A percentile compares a stretch with the other conserved stretches of the same genome.
Evolutionary conservation across 2,888 invertebrate genomes (phyloP).

Genomic region (Amblyteles armatorius): DNA sequence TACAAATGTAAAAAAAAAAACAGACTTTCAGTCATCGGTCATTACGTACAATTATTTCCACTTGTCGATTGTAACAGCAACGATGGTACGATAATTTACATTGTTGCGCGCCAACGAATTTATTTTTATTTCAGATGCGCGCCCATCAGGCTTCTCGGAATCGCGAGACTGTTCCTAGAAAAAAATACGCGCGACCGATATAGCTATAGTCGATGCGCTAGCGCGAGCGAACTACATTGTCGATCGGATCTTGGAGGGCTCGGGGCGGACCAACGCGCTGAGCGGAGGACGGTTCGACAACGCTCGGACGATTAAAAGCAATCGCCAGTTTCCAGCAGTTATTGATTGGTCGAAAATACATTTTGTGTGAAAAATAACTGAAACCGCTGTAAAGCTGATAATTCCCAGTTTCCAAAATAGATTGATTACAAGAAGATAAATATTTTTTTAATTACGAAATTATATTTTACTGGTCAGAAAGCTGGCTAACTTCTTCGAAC

Average conservation of each 20-base stretch:
- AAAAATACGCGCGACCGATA: not conserved
- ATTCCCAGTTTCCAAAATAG: too few species aligned
- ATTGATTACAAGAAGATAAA: too few species aligned
- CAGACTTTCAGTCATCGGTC: not conserved
- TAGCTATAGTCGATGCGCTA: not conserved
- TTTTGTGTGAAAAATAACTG: too few species aligned
- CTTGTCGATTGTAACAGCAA: not conserved
- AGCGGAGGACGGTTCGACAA: not conserved
- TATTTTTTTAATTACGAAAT: too few species aligned
- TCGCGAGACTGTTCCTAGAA: not conserved
- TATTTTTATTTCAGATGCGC: not conserved
- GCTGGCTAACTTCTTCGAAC: too few species aligned
- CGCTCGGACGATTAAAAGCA: too few species aligned
- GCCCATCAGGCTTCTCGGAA: not conserved
- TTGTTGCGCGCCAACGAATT: conserved; percentile 29
- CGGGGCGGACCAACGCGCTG: not conserved
- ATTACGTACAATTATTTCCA: not conserved
- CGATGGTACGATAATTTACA: conserved; percentile 1
- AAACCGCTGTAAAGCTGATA: too few species aligned
- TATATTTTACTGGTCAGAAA: too few species aligned
- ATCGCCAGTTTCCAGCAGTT: too few species aligned
- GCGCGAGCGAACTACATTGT: conserved; percentile 27
- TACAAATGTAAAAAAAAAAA: not conserved
- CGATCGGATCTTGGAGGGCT: not conserved
- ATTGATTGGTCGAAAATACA: too few species aligned